Base-by-base conservation (phyloP, 2,113 vertebrate genomes). In the Variabilichromis moorii region DNA sequence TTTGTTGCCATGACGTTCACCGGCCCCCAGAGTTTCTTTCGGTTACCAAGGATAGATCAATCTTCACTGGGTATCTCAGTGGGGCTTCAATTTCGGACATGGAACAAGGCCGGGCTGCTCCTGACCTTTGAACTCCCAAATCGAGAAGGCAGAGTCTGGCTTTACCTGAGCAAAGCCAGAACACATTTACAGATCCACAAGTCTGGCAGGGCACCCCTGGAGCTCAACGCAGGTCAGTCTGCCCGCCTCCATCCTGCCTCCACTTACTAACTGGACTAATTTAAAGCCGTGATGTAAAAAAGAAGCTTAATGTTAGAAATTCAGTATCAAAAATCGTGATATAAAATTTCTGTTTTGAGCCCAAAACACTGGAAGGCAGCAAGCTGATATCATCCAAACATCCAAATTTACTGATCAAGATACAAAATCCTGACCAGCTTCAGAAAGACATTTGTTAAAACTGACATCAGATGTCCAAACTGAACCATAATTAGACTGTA, bases 71-170 rank as follows among this genome's bases (percentile, higher is more conserved):
- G 76, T 13, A 13, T 97, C 61, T 93, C 94, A 2, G 90, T 97
- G 80, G 89, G 91, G 82, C 97, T 99, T 93, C 97, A 99, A 57
- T 98, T 99, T 93, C 96, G 97, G n/a, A 99, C 98, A 1, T 99
- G 98, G 98, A 98, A 98, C 92, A 95, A 95, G 57, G 97, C 93
- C 0, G 98, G 98, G 31, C 95, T 98, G 79, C 93, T 99, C 4
- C 89, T 98, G 45, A 97, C 95, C 89, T 96, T 91, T 82, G 97
- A 97, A 84, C 93, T 97, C 7, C 94, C 94, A 1, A 86, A 94
- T 24, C 59, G 92, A 83, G 95, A 93, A 1, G 96, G 96, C 6
- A 86, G 91, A 10, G 93, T 97, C 54, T 94, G 97, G 91, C 93
- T 98, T 57, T 96, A 96, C 93, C 96, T 99, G 83, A 97, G 91